A percentile compares a stretch with the other conserved stretches of the same genome.
Conservation (phyloP, 2,888 invertebrate genomes). For the Drosophila falleni region DNA sequence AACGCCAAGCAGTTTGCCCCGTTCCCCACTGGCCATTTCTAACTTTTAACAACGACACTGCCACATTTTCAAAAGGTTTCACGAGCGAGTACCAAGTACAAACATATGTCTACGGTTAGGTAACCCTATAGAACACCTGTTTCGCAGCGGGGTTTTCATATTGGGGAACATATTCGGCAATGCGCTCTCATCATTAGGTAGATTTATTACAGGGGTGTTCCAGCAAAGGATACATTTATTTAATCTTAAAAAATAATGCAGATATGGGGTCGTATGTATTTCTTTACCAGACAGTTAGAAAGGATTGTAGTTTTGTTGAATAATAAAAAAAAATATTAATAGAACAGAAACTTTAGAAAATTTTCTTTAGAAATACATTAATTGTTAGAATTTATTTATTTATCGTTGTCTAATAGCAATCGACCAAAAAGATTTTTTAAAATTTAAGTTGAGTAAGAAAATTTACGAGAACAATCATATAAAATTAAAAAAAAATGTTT, state of each 20-base stretch:
- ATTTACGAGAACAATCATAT: no score
- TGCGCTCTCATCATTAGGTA: conserved; percentile 10
- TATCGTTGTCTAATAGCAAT: no score
- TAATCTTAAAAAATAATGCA: background rate
- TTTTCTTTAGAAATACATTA: no score
- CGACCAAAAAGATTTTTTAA: no score
- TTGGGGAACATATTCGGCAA: conserved; percentile 51
- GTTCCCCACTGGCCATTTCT: conserved; percentile 12
- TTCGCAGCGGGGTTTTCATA: conserved; percentile 19
- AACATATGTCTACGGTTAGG: background rate
- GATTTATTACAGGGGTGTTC: conserved; percentile 37
- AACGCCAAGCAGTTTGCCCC: conserved; percentile 11
- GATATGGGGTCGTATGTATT: conserved; percentile 3
- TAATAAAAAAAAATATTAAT: no score
- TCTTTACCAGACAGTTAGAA: background rate
- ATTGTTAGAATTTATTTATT: no score
- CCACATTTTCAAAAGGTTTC: background rate
- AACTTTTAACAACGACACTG: conserved; percentile 27
- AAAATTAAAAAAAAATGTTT: no score
- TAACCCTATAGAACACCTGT: conserved; percentile 23
- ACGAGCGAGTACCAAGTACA: background rate
- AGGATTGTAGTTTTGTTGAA: background rate
- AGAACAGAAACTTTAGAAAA: no score
- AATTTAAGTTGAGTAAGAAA: no score
- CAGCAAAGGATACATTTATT: conserved; percentile 15